These are phyloP conservation scores for Hyles lineata DNA, from an alignment of 2,888 invertebrate species.

Conservation along the genomic window DNA sequence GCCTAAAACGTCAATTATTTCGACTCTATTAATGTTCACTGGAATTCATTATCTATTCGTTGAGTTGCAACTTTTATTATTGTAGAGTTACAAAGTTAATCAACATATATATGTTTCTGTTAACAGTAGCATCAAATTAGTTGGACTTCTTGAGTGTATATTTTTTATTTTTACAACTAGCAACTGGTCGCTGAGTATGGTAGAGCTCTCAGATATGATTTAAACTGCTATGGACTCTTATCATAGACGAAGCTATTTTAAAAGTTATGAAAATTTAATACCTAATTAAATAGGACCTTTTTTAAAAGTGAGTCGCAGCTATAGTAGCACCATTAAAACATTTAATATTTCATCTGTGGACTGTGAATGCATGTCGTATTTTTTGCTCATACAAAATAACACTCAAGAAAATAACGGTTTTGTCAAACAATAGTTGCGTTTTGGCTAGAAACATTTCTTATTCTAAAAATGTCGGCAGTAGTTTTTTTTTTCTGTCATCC, in stretches of 20 bases:
- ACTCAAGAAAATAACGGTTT: not conserved
- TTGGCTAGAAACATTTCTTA: not conserved
- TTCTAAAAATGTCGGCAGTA: not conserved
- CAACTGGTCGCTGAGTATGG: too few species aligned
- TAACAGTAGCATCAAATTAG: too few species aligned
- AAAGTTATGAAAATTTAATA: not conserved
- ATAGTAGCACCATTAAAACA: conserved; percentile 6
- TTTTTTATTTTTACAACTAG: too few species aligned
- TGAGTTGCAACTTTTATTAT: not conserved
- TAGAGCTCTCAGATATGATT: too few species aligned
- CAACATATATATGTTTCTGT: too few species aligned
- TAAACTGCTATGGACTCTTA: too few species aligned
- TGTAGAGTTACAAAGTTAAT: not conserved
- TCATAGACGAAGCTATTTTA: not conserved
- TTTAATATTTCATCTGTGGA: not conserved
- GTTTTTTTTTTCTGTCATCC: not conserved
- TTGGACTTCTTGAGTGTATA: too few species aligned
- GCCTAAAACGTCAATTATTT: not conserved
- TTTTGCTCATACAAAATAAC: not conserved
- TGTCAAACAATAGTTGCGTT: not conserved
- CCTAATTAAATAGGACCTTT: not conserved
- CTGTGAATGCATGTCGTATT: not conserved
- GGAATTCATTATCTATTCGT: not conserved
- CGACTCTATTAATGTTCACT: not conserved
- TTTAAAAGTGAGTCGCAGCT: conserved; percentile 33